Percentiles rank a stretch among this genome's conserved stretches.
Conservation (phyloP, 1,140 invertebrate species). For the Cephus cinctus region DNA sequence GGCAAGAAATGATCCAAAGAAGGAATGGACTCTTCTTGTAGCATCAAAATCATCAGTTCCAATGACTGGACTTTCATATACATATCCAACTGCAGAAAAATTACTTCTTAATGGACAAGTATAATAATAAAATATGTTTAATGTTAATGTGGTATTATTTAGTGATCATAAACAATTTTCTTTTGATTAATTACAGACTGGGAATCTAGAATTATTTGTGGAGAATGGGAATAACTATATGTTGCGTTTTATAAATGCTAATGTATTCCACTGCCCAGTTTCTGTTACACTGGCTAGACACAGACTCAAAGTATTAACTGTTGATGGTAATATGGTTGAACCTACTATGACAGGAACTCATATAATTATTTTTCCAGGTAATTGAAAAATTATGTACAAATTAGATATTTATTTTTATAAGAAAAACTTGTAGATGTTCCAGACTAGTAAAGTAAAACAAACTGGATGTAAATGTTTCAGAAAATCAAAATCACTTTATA, state of each 20-base stretch:
- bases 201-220: not conserved
- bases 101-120: slow-evolving; percentile 37
- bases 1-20: slow-evolving; percentile 31
- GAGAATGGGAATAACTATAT: slow-evolving; percentile 22
- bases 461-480: too few species aligned
- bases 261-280: slow-evolving; percentile 53
- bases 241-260: slow-evolving; percentile 33
- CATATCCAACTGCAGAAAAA: slow-evolving; percentile 13
- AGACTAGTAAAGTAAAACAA: too few species aligned
- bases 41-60: slow-evolving; percentile 30
- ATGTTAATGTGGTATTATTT: not conserved
- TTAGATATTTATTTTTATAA: too few species aligned
- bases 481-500: too few species aligned
- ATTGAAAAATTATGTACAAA: too few species aligned
- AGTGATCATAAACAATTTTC: not conserved
- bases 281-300: slow-evolving; percentile 58
- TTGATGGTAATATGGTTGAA: slow-evolving; percentile 59
- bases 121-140: slow-evolving; percentile 3
- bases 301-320: slow-evolving; percentile 51
- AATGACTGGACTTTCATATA: slow-evolving; percentile 18
- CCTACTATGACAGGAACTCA: slow-evolving; percentile 39
- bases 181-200: slow-evolving; percentile 1
- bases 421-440: too few species aligned
- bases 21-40: slow-evolving; percentile 31
- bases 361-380: slow-evolving; percentile 43